Base-by-base conservation (phyloP, 2,113 vertebrate species). In the Campylorhamphus procurvoides region DNA sequence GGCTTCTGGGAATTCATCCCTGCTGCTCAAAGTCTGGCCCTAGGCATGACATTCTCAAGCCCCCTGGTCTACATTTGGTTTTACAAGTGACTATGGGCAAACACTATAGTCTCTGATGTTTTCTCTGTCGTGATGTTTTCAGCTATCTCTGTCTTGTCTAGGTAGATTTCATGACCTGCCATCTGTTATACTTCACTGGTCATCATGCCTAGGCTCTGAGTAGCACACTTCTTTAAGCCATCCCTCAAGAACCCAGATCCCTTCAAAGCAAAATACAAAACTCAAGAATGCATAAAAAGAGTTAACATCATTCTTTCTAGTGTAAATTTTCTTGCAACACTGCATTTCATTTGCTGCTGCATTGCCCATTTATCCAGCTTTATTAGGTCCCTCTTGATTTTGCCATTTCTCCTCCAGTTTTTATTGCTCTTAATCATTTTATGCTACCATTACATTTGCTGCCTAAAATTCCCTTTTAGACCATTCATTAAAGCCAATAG, bases 401-500 rank as follows among this genome's bases (percentile, higher is more conserved):
- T 90, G 59, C 76, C 25, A 80, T 77, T 90, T 83, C 64, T 94
- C 39, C 39, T 93, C 35, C 39, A 87, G 73, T 22, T 81, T 89
- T 87, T 93, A 89, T 91, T 73, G 60, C 55, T 81, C 42, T 67
- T 74, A 77, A 89, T 94, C 47, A 75, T 81, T 71, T 91, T 64
- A 59, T 55, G 35, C 39, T 52, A 71, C 37, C 11, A 12, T 78
- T 47, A 39, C 28, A n/a, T 91, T 91, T 94, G 23, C 76, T 75
- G 42, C 56, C 15, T 82, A 39, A 10, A 12, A 75, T 63, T 67
- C 64, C 64, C 33, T 89, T 92, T 87, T 63, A 82, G 40, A 63
- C 25, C 12, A 66, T 84, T 89, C 40, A 81, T 95, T 87, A 89
- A 77, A 89, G 53, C 39, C 24, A 75, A 15, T 31, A 68, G 46